These are phyloP conservation scores for Pseudomyrmex flavicornis DNA, from an alignment of 1,140 invertebrate genomes.

Conservation along the genomic window DNA sequence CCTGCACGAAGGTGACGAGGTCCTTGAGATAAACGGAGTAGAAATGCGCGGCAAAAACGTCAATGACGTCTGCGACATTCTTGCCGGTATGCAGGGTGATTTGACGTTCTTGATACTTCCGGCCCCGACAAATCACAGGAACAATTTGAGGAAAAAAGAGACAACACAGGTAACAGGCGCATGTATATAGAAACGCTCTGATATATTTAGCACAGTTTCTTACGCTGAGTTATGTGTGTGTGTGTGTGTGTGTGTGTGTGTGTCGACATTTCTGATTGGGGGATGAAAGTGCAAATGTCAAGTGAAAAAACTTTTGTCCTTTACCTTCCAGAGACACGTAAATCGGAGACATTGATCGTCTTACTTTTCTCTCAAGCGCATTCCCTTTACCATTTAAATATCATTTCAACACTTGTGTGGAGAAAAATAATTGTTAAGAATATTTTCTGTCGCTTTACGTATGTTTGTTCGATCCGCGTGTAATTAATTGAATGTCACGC, in stretches of 20 bases:
- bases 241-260: not conserved
- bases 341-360: conserved; percentile 10
- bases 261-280: not conserved
- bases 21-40: conserved; percentile 98
- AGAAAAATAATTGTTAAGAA: conserved; percentile 28
- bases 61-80: conserved; percentile 98
- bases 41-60: conserved; percentile 98
- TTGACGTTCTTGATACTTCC: conserved; percentile 96
- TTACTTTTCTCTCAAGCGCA: not conserved
- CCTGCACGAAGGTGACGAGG: conserved; percentile 98
- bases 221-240: not conserved
- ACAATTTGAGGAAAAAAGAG: conserved; percentile 81
- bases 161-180: conserved; percentile 83
- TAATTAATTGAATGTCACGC: not conserved
- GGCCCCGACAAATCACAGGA: conserved; percentile 82
- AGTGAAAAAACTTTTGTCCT: conserved; percentile 3
- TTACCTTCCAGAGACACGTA: not conserved
- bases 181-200: not conserved
- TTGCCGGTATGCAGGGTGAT: conserved; percentile 96
- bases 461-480: not conserved
- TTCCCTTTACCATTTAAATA: conserved; percentile 4
- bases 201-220: conserved; percentile 45
- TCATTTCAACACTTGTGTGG: not conserved
- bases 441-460: not conserved
- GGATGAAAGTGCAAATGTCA: conserved; percentile 49